A percentile compares a stretch with the other conserved stretches of the same genome.
Conservation (phyloP, 2,888 invertebrate species). For the Acleris emargana region DNA sequence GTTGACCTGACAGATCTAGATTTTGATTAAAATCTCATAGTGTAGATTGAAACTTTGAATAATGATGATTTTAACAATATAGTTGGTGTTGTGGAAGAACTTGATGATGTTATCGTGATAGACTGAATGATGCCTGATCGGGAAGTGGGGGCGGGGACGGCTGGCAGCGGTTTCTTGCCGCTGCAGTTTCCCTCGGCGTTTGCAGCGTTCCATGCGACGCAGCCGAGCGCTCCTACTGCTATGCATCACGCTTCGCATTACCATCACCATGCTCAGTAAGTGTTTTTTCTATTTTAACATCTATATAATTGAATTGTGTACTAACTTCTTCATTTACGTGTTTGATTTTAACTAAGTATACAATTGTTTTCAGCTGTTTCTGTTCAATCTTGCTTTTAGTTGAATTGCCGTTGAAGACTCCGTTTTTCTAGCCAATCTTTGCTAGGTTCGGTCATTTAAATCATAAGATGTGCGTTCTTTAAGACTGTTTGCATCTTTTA, state of each 20-base stretch:
- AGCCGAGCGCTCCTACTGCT: constrained; percentile 84
- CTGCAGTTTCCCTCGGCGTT: constrained; percentile 83
- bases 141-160: constrained; percentile 82
- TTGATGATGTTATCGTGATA: constrained; percentile 59
- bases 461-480: too few species aligned
- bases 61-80: constrained; percentile 40
- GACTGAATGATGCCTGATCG: constrained; percentile 81
- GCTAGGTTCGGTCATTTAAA: too few species aligned
- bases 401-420: too few species aligned
- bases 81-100: constrained; percentile 46
- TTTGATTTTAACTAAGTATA: too few species aligned
- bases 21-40: not conserved
- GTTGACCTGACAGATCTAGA: constrained; percentile 66
- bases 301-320: constrained; percentile 13
- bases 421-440: too few species aligned
- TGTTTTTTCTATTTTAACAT: constrained; percentile 40
- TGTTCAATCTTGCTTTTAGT: too few species aligned
- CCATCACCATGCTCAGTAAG: constrained; percentile 81
- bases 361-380: too few species aligned
- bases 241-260: constrained; percentile 84
- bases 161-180: constrained; percentile 83
- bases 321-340: too few species aligned
- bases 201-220: constrained; percentile 85
- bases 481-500: too few species aligned
- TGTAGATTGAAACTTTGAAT: constrained; percentile 6